phyloP scores from a whole-genome alignment of 2,797 vertebrate species.

The Gobio occitaniae region DNA sequence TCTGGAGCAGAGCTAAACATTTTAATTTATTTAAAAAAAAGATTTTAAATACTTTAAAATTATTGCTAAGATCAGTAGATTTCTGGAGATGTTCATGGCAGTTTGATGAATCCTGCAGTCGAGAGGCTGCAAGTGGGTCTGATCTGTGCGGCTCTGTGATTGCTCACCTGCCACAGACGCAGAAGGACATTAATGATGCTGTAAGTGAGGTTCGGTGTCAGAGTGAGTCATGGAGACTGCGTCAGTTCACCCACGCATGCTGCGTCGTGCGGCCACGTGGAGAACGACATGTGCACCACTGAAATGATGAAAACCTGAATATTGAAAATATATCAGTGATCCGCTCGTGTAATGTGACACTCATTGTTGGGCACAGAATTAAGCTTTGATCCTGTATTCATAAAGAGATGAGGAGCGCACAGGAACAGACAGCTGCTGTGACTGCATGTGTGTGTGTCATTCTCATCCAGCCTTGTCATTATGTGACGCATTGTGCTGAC shows the following conservation, averaged over 20 bases:
- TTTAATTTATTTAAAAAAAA: not conserved
- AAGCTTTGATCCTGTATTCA: constrained; percentile 42
- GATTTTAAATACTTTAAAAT: not conserved
- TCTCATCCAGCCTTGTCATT: constrained; percentile 50
- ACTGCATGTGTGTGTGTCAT: constrained; percentile 12
- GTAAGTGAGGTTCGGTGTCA: constrained; percentile 63
- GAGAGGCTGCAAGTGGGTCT: not conserved
- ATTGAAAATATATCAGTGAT: constrained; percentile 44
- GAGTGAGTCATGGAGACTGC: constrained; percentile 74
- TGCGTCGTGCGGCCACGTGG: constrained; percentile 34
- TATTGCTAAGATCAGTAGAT: not conserved
- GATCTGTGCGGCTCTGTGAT: constrained; percentile 19
- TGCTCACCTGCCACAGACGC: constrained; percentile 54
- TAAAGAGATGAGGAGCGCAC: constrained; percentile 41
- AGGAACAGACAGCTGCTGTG: constrained; percentile 34
- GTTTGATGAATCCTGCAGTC: constrained; percentile 21
- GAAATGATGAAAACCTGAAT: constrained; percentile 41
- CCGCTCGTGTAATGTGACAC: constrained; percentile 45
- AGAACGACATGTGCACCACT: constrained; percentile 31
- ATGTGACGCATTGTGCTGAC: constrained; percentile 60
- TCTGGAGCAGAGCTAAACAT: not conserved
- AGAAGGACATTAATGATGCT: constrained; percentile 60
- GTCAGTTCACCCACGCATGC: constrained; percentile 71
- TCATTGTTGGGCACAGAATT: constrained; percentile 19
- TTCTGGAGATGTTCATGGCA: not conserved